These are phyloP conservation scores for Drosophila subsilvestris DNA, from an alignment of 2,888 invertebrate genomes.

Conservation along the genomic window DNA sequence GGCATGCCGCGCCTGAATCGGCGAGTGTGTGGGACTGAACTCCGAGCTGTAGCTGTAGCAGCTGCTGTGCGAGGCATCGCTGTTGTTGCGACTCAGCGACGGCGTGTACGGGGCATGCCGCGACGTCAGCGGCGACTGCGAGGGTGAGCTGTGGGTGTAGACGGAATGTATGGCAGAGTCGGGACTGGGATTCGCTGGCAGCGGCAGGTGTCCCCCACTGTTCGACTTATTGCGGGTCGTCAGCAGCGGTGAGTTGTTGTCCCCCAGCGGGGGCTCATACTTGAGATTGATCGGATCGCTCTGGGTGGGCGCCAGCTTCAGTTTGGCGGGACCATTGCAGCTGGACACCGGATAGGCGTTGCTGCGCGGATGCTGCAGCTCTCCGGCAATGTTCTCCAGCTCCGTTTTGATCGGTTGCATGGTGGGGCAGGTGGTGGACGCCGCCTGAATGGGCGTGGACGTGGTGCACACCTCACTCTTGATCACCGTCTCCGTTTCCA, in stretches of 20 bases:
- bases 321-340: conserved; percentile 47
- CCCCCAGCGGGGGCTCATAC: conserved; percentile 77
- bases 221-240: conserved; percentile 86
- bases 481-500: conserved; percentile 83
- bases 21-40: conserved; percentile 94
- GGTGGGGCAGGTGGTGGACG: conserved; percentile 14
- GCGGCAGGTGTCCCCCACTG: conserved; percentile 85
- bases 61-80: conserved; percentile 95
- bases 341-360: conserved; percentile 32
- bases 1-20: conserved; percentile 89
- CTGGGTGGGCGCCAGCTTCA: conserved; percentile 81
- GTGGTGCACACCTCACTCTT: conserved; percentile 73
- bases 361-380: conserved; percentile 59
- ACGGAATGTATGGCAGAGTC: conserved; percentile 96
- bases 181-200: conserved; percentile 93
- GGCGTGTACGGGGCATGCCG: conserved; percentile 92
- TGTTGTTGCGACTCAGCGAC: conserved; percentile 94
- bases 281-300: conserved; percentile 84
- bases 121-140: conserved; percentile 93
- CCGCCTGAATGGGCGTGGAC: conserved; percentile 32
- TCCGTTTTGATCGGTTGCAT: conserved; percentile 73
- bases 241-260: conserved; percentile 87
- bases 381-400: conserved; percentile 77
- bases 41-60: conserved; percentile 94
- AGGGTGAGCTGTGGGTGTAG: conserved; percentile 92